These are phyloP conservation scores for Pedicia rivosa DNA, from an alignment of 2,888 invertebrate genomes.

Conservation along the genomic window DNA sequence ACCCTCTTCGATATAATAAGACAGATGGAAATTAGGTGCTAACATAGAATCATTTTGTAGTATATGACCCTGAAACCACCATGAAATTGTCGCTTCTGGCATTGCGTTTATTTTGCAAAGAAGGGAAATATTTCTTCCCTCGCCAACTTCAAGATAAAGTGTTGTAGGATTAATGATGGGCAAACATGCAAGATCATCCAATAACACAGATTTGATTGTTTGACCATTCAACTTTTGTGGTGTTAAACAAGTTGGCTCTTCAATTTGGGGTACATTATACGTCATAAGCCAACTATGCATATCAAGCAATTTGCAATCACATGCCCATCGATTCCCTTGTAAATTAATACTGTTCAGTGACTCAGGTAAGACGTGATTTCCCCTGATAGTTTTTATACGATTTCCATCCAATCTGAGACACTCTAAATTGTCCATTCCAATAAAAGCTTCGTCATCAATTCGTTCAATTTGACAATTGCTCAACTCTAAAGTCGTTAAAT, in stretches of 20 bases:
- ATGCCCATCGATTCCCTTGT: constrained; percentile 78
- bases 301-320: constrained; percentile 67
- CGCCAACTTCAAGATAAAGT: constrained; percentile 57
- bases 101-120: constrained; percentile 65
- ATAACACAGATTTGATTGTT: constrained; percentile 47
- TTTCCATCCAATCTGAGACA: constrained; percentile 76
- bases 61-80: constrained; percentile 71
- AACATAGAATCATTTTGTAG: constrained; percentile 59
- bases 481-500: constrained; percentile 64
- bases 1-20: constrained; percentile 58
- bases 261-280: constrained; percentile 59
- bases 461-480: constrained; percentile 62
- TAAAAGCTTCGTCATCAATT: constrained; percentile 66
- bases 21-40: constrained; percentile 46
- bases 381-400: constrained; percentile 53
- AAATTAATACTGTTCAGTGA: constrained; percentile 64
- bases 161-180: constrained; percentile 64
- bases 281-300: constrained; percentile 62
- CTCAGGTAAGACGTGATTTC: constrained; percentile 54
- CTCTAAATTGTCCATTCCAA: constrained; percentile 63
- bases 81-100: constrained; percentile 65
- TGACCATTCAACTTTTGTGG: constrained; percentile 51
- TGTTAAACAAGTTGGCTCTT: constrained; percentile 60
- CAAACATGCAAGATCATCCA: constrained; percentile 61
- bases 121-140: constrained; percentile 67